Base-by-base conservation (phyloP, 2,888 invertebrate species). In the Drosophila kokeensis region DNA sequence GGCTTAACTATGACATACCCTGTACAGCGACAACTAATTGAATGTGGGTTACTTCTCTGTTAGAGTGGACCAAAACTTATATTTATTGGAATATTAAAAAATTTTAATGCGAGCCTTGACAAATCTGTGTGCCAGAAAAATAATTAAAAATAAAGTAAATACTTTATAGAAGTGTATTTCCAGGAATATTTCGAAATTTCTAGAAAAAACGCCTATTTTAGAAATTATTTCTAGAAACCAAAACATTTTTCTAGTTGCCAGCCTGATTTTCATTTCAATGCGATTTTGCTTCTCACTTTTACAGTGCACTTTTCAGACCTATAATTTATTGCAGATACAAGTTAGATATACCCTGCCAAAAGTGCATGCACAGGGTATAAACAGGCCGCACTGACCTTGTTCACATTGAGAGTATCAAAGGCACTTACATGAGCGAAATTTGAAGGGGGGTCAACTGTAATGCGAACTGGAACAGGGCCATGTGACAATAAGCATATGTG, bases 361-460 rank as follows among this genome's bases (percentile, higher is more conserved):
- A 6, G 10, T 32, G 24, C 40, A 24, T 34, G 21, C 48, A 3
- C 42, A 65, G 81, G 59, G 76, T 65, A 72, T 69, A 21, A 36
- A 73, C 79, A 70, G 80, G 71, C 80, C 82, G 57, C 82, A 61
- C 40, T 87, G 89, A 87, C 85, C 85, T 85, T 85, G 87, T 73
- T 71, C 49, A 53, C 69, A 63, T 54, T 48, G 60, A 61, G 53
- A 52, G 32, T 54, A 55, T 69, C 57, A 24, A 27, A 48, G 61
- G 36, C 73, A 83, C 81, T 81, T 75, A 81, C 81, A 69, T 79
- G 60, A 52, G 45, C 40, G 10, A 15, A n/a, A 21, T 21, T 40
- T 29, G 60, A 63, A 58, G 55, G 49, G 59, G 42, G 21, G 30
- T 21, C 21, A 59, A 61, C 58, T 48, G 50, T 53, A 64, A 71